A percentile compares a stretch with the other conserved stretches of the same genome.
These are phyloP conservation scores for Meteorus sp. DNA, from an alignment of 1,140 invertebrate genomes.

Conservation along the genomic window DNA sequence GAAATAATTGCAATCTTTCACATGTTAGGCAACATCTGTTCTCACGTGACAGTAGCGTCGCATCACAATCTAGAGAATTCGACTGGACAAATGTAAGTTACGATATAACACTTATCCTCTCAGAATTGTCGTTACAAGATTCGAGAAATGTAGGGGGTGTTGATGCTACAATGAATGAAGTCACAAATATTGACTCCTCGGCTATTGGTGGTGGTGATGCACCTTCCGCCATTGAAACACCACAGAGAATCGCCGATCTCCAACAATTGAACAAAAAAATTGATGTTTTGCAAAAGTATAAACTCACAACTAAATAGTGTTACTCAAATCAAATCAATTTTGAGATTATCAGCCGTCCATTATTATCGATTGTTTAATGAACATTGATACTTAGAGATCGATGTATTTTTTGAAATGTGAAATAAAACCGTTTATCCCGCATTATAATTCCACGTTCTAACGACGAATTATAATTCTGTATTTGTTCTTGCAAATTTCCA, in stretches of 20 bases:
- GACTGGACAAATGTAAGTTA: background rate
- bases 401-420: too few relatives aligned
- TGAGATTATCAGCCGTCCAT: too few relatives aligned
- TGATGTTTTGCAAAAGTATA: constrained; percentile 25
- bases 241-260: constrained; percentile 32
- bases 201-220: constrained; percentile 40
- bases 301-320: too few relatives aligned
- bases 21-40: constrained; percentile 55
- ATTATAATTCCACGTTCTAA: too few relatives aligned
- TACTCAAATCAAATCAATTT: too few relatives aligned
- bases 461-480: too few relatives aligned
- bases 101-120: too few relatives aligned
- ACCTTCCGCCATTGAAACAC: constrained; percentile 31
- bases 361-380: too few relatives aligned
- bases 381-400: too few relatives aligned
- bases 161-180: background rate
- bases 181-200: constrained; percentile 17
- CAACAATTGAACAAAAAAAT: constrained; percentile 36
- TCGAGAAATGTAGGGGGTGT: constrained; percentile 2
- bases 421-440: too few relatives aligned
- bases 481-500: too few relatives aligned
- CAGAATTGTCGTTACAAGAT: too few relatives aligned
- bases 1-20: constrained; percentile 36
- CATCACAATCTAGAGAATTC: constrained; percentile 1
- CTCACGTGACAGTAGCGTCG: constrained; percentile 45